Conservation (phyloP, 2,888 invertebrate species). For the Itoplectis maculator region DNA sequence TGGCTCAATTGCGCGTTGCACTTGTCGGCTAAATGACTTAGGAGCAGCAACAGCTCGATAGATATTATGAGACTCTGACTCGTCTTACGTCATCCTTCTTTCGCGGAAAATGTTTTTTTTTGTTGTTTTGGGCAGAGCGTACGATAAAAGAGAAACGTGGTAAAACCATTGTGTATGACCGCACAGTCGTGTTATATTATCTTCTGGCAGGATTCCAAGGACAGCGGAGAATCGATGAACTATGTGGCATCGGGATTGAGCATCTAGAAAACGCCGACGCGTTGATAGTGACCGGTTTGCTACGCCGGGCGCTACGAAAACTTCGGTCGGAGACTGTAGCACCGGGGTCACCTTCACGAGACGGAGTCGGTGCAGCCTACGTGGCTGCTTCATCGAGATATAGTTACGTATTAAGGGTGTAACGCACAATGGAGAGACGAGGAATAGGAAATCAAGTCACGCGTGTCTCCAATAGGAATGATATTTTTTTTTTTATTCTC, state of each 20-base stretch:
- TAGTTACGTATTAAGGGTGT: not conserved
- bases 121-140: not conserved
- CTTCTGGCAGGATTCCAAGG: slow-evolving; percentile 46
- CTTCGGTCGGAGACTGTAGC: not conserved
- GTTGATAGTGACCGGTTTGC: slow-evolving; percentile 18
- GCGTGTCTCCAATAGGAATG: not conserved
- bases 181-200: not conserved
- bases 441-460: not conserved
- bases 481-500: not conserved
- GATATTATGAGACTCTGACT: not conserved
- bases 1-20: not conserved
- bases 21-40: not conserved
- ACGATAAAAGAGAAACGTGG: not conserved
- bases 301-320: not conserved
- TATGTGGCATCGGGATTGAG: not conserved
- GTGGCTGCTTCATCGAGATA: not conserved
- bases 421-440: not conserved
- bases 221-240: slow-evolving; percentile 41
- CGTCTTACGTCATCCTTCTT: not conserved
- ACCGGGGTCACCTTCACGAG: not conserved
- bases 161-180: not conserved
- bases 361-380: not conserved
- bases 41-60: not conserved
- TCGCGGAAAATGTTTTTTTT: not conserved
- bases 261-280: not conserved